Evolutionary conservation across 2,797 vertebrate species (phyloP), one percentile per base, ranked within the genome.

Genomic region (Rhabdophis nuchalis): DNA sequence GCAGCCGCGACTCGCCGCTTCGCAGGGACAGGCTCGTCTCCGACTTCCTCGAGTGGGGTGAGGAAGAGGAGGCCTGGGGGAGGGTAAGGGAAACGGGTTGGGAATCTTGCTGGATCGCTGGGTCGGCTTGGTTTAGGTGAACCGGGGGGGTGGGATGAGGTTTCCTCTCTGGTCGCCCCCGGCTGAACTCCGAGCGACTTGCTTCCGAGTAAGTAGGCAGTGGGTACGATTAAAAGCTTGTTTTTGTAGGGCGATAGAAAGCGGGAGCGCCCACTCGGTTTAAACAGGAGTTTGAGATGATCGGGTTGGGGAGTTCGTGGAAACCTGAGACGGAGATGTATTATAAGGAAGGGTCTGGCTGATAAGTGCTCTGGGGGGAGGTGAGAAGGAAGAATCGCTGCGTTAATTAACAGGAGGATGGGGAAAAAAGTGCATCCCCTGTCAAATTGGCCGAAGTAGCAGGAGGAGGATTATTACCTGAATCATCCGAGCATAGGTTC

Each of bases 41-140:
- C n/a, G 99, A 99, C 96, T 99, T 99, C 97, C 98, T 99, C 97
- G 97, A 99, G 92, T 99, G 98, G 98, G 99, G 99, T 99, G 95
- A 98, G 98, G 93, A 88, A 25, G 11, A 54, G 53, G 16, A 53
- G 85, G 13, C 7, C 16, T 10, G 20, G 20, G 14, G 36, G 2
- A 1, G 25, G 10, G 4, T 18, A 27, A 57, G 27, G 23, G 32
- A 27, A 52, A 13, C n/a, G 52, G 54, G 16, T 5, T 10, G 90
- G 27, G 23, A 13, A 53, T n/a, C n/a, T 25, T 18, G 72, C 5
- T 32, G 56, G 56, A 27, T 10, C n/a, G 46, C 18, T 20, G 60
- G 25, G 4, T 29, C 6, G 10, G 5, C 2, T 5, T 41, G 16
- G 18, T 25, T 53, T 13, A 64, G 60, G 57, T 16, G 14, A 29